A percentile compares a stretch with the other conserved stretches of the same genome.
Conservation (phyloP, 2,113 vertebrate genomes). For the Galbula dea region DNA sequence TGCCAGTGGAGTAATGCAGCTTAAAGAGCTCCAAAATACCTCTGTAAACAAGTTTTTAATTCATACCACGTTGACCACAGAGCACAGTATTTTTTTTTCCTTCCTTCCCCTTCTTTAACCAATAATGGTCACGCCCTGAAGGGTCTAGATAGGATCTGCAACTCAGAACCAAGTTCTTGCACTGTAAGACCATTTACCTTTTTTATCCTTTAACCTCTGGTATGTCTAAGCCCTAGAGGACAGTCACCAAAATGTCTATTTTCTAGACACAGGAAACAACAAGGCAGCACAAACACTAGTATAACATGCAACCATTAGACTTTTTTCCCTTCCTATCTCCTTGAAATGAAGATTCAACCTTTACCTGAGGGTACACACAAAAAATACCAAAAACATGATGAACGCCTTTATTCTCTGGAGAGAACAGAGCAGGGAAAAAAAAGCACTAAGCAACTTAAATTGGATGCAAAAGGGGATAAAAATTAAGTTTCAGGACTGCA, state of each 20-base stretch:
- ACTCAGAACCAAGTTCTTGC: not conserved
- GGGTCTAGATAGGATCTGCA: not conserved
- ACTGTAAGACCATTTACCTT: not conserved
- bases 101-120: not conserved
- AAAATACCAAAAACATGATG: not conserved
- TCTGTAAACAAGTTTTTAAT: constrained; percentile 26
- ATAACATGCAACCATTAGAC: not conserved
- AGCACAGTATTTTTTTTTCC: not conserved
- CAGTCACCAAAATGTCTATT: not conserved
- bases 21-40: not conserved
- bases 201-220: not conserved
- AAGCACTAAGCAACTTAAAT: not conserved
- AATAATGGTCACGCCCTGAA: not conserved
- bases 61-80: not conserved
- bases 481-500: not conserved
- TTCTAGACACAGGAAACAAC: not conserved
- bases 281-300: not conserved
- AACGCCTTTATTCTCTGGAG: not conserved
- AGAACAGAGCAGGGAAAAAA: not conserved
- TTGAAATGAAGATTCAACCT: not conserved
- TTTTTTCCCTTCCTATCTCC: not conserved
- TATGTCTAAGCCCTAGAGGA: not conserved
- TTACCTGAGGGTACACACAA: not conserved
- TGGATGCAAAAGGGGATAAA: not conserved
- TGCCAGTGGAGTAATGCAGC: not conserved